Conservation (phyloP, 2,888 invertebrate species). For the Mesorhabditis belari region DNA sequence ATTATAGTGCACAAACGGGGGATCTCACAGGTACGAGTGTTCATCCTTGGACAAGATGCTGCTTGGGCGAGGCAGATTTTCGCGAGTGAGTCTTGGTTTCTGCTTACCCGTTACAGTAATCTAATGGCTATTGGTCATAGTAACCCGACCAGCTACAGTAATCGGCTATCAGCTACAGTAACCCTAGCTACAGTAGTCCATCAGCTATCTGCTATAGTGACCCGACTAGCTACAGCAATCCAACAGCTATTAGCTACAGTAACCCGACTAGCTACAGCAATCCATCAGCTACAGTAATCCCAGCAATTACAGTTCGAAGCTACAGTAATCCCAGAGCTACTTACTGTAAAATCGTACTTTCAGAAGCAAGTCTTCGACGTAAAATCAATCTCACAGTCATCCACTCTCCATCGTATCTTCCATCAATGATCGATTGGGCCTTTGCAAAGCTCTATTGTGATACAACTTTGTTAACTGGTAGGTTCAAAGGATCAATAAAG, state of each 20-base stretch:
- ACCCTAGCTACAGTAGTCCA: too few relatives aligned
- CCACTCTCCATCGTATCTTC: not conserved
- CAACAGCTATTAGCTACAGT: too few relatives aligned
- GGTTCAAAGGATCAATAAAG: too few relatives aligned
- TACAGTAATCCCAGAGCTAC: too few relatives aligned
- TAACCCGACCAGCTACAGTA: too few relatives aligned
- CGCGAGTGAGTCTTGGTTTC: not conserved
- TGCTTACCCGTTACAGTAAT: not conserved
- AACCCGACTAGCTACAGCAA: too few relatives aligned
- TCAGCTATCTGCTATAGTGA: too few relatives aligned
- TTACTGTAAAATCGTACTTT: not conserved
- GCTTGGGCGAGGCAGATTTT: not conserved
- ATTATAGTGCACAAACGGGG: not conserved
- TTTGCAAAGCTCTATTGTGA: not conserved
- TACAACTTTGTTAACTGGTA: not conserved
- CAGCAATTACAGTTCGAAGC: too few relatives aligned
- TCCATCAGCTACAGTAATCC: too few relatives aligned
- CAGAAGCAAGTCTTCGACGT: not conserved
- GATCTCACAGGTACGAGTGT: not conserved
- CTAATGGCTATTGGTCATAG: too few relatives aligned
- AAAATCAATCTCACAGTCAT: not conserved
- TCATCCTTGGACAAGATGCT: not conserved
- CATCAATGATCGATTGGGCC: not conserved
- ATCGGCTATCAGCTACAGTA: too few relatives aligned
- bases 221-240: too few relatives aligned